Percentiles rank a stretch among this genome's conserved stretches.
These are phyloP conservation scores for Stenodera caucasica DNA, from an alignment of 2,888 invertebrate species.

Conservation along the genomic window DNA sequence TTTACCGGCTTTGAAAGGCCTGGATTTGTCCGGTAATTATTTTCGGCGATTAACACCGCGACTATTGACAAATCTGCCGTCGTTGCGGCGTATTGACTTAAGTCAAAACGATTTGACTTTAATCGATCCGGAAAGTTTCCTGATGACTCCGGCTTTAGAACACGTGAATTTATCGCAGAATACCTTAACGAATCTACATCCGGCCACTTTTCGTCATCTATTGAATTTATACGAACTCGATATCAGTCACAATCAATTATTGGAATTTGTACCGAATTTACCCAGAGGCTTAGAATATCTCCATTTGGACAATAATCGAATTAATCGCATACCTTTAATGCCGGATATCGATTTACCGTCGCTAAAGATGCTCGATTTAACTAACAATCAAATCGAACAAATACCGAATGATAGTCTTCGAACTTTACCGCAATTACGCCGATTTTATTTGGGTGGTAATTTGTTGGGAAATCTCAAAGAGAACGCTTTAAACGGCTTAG, in stretches of 20 bases:
- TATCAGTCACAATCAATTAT: slow-evolving; percentile 70
- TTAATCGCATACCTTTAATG: slow-evolving; percentile 67
- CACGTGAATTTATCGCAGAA: slow-evolving; percentile 80
- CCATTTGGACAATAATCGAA: slow-evolving; percentile 71
- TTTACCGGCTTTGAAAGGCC: slow-evolving; percentile 78
- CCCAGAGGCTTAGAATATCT: slow-evolving; percentile 77
- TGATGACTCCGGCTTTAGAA: slow-evolving; percentile 72
- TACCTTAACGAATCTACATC: slow-evolving; percentile 69
- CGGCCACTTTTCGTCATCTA: slow-evolving; percentile 75
- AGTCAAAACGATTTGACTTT: slow-evolving; percentile 72
- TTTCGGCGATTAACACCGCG: slow-evolving; percentile 72
- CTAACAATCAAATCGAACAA: slow-evolving; percentile 72
- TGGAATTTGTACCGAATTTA: slow-evolving; percentile 76
- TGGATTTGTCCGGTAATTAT: slow-evolving; percentile 78
- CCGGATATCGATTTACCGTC: slow-evolving; percentile 73
- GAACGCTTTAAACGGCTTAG: slow-evolving; percentile 69
- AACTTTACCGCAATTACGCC: slow-evolving; percentile 67
- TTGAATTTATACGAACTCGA: slow-evolving; percentile 78
- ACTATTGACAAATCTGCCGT: slow-evolving; percentile 74
- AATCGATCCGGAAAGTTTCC: slow-evolving; percentile 73
- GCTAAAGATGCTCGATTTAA: slow-evolving; percentile 73
- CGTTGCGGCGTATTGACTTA: slow-evolving; percentile 73
- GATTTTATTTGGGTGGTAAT: slow-evolving; percentile 74
- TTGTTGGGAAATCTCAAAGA: slow-evolving; percentile 70
- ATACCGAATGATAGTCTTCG: slow-evolving; percentile 68